Conservation (phyloP, 2,797 vertebrate species). For the Linurgus olivaceus region DNA sequence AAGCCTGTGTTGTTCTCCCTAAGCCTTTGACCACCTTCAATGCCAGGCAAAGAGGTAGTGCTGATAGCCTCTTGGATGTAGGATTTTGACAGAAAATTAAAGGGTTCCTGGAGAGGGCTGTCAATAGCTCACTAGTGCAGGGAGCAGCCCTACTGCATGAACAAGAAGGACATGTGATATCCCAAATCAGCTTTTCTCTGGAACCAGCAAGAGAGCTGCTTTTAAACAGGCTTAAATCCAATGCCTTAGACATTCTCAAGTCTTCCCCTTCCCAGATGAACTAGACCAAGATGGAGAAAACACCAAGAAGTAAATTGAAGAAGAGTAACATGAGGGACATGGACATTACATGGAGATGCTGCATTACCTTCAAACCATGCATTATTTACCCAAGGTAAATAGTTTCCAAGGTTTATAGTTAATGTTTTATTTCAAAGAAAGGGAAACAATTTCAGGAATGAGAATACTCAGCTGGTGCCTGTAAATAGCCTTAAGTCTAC, state of each 20-base stretch:
- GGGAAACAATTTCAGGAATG: background rate
- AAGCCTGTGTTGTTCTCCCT: background rate
- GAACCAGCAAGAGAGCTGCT: background rate
- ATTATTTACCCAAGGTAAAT: background rate
- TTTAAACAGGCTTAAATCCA: background rate
- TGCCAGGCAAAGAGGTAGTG: background rate
- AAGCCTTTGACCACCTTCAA: background rate
- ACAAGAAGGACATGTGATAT: background rate
- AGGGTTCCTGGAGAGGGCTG: background rate
- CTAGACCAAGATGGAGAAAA: background rate
- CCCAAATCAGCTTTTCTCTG: background rate
- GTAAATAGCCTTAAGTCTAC: constrained; percentile 41
- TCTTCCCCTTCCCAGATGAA: background rate
- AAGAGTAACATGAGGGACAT: background rate
- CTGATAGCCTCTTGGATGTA: background rate
- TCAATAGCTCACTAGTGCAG: background rate
- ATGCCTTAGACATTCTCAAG: background rate
- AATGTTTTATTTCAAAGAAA: background rate
- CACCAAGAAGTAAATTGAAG: background rate
- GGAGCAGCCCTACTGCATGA: background rate
- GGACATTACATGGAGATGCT: background rate
- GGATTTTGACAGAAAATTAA: background rate
- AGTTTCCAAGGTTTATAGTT: background rate
- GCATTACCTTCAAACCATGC: background rate
- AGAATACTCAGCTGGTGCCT: background rate